These are phyloP conservation scores for Podargus strigoides DNA, from an alignment of 2,797 vertebrate species.

Conservation along the genomic window DNA sequence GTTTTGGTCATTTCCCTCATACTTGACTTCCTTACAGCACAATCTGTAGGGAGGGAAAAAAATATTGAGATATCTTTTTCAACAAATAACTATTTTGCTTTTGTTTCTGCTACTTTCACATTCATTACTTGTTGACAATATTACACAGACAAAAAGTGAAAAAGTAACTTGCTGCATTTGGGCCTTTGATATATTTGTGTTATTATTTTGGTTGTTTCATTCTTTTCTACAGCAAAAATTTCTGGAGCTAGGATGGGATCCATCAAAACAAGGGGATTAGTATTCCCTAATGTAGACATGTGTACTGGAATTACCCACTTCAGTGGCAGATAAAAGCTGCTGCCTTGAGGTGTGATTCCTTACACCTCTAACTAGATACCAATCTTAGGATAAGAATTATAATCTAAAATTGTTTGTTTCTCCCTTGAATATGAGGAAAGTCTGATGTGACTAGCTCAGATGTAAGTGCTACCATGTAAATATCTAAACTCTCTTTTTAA, in stretches of 20 bases:
- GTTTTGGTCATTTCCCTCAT: background rate
- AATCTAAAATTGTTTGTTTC: background rate
- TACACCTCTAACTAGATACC: background rate
- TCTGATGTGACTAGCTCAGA: background rate
- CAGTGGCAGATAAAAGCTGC: background rate
- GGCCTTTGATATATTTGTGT: background rate
- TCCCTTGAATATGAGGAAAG: background rate
- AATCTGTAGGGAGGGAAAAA: background rate
- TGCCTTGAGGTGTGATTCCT: background rate
- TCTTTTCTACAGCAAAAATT: background rate
- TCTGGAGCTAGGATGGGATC: background rate
- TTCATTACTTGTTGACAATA: background rate
- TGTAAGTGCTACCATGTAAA: background rate
- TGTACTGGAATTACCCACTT: background rate
- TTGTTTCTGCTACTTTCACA: background rate
- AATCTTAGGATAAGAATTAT: background rate
- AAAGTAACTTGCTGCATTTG: background rate
- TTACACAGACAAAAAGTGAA: background rate
- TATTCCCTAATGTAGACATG: background rate
- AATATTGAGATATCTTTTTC: background rate
- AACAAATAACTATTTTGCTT: background rate
- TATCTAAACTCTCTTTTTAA: background rate
- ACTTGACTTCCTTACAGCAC: background rate
- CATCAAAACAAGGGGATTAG: background rate
- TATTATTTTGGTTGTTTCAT: background rate